Conservation (phyloP, 2,113 vertebrate species). For the Urocynchramus pylzowi region DNA sequence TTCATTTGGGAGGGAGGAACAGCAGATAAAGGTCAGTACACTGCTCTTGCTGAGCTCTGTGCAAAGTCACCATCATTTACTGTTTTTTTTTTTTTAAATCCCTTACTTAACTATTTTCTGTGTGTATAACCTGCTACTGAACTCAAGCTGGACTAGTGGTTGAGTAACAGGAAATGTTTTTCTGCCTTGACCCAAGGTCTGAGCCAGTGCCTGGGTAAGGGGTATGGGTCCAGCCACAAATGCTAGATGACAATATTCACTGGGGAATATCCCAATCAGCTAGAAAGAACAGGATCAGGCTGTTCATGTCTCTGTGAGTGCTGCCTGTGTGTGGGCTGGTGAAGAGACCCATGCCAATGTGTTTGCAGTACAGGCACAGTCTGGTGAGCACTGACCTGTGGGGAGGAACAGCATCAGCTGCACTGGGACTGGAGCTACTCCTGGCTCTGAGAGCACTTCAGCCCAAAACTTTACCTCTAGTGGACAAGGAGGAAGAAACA, state of each 20-base stretch:
- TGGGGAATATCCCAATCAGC: neutral
- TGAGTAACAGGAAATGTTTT: neutral
- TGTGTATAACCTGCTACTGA: neutral
- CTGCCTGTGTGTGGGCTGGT: neutral
- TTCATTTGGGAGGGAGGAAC: neutral
- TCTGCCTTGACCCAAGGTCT: neutral
- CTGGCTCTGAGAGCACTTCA: neutral
- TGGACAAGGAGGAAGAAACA: neutral
- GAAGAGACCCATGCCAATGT: neutral
- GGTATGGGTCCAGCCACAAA: neutral
- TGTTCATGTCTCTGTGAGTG: neutral
- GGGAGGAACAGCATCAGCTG: neutral
- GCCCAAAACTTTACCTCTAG: neutral
- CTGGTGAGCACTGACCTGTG: neutral
- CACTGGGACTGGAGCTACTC: neutral
- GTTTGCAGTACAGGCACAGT: neutral
- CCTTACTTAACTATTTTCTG: neutral
- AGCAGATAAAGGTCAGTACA: neutral
- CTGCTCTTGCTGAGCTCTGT: neutral
- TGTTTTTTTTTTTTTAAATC: neutral
- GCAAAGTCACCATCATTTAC: neutral
- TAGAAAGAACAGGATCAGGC: neutral
- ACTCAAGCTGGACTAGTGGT: neutral
- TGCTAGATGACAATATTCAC: neutral
- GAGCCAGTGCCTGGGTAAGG: neutral